Percentiles rank a stretch among this genome's conserved stretches.
phyloP scores from a whole-genome alignment of 2,797 vertebrate genomes.

The Australoheros facetus region DNA sequence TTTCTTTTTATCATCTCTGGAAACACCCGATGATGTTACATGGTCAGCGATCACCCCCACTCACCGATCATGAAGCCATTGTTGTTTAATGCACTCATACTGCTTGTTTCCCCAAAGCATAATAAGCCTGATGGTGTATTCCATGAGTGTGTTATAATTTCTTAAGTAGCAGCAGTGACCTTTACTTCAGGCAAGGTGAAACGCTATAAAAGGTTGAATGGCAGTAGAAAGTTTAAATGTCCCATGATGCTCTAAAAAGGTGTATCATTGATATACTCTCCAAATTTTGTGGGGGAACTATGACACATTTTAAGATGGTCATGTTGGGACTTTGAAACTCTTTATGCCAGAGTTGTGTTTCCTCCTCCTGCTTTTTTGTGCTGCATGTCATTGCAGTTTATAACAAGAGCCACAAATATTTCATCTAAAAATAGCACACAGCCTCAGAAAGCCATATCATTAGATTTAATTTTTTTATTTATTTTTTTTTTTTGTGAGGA shows the following conservation, averaged over 20 bases:
- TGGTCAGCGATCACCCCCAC: not conserved
- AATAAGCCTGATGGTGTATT: not conserved
- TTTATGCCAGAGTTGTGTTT: not conserved
- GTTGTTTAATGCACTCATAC: not conserved
- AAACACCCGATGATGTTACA: not conserved
- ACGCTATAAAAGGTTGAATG: not conserved
- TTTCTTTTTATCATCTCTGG: no score
- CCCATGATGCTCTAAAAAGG: not conserved
- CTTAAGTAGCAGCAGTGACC: not conserved
- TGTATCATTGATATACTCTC: not conserved
- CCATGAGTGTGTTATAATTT: not conserved
- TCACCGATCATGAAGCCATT: not conserved
- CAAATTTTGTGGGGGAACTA: not conserved
- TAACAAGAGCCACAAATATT: constrained; percentile 23
- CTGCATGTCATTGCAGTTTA: not conserved
- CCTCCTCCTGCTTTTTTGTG: not conserved
- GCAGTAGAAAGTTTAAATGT: not conserved
- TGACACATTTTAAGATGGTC: not conserved
- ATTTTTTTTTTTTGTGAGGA: not conserved
- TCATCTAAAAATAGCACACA: constrained; percentile 23
- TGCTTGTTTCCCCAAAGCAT: not conserved
- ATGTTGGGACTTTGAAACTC: not conserved
- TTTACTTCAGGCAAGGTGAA: not conserved
- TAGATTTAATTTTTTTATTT: not conserved
- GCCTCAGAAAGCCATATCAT: constrained; percentile 13